Percentiles rank a stretch among this genome's conserved stretches.
phyloP scores from a whole-genome alignment of 2,888 invertebrate genomes.

The Scotopteryx bipunctaria region DNA sequence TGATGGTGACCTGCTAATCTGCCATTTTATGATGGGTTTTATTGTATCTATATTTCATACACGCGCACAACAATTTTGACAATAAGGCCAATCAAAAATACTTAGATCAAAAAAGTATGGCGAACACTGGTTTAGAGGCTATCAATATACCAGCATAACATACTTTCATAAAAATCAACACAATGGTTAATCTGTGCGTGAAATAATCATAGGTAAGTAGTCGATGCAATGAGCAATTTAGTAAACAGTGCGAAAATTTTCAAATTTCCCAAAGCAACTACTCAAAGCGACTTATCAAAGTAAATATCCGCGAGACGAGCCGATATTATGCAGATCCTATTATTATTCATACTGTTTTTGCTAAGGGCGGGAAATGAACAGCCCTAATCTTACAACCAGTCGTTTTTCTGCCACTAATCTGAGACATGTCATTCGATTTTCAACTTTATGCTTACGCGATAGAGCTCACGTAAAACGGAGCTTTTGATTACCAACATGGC shows the following conservation, averaged over 20 bases:
- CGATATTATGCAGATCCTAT: constrained; percentile 79
- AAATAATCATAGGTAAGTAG: too few relatives aligned
- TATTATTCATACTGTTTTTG: constrained; percentile 83
- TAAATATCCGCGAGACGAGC: constrained; percentile 69
- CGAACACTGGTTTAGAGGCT: too few relatives aligned
- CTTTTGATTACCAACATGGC: not conserved
- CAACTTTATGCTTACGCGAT: not conserved
- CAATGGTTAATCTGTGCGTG: too few relatives aligned
- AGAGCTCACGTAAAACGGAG: not conserved
- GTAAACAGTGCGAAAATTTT: constrained; percentile 22
- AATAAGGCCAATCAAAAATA: too few relatives aligned
- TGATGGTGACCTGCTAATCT: too few relatives aligned
- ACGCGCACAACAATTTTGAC: too few relatives aligned
- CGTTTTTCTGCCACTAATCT: constrained; percentile 44
- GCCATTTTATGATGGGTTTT: too few relatives aligned
- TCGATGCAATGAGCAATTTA: constrained; percentile 27
- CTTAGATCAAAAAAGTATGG: too few relatives aligned
- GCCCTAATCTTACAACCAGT: constrained; percentile 69
- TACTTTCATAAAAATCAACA: too few relatives aligned
- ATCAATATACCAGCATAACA: too few relatives aligned
- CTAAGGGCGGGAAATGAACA: constrained; percentile 67
- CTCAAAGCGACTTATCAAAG: constrained; percentile 66
- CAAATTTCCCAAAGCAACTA: constrained; percentile 53
- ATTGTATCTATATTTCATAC: too few relatives aligned
- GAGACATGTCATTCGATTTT: constrained; percentile 11